phyloP scores from a whole-genome alignment of 2,888 invertebrate genomes.

The Tipula unca region DNA sequence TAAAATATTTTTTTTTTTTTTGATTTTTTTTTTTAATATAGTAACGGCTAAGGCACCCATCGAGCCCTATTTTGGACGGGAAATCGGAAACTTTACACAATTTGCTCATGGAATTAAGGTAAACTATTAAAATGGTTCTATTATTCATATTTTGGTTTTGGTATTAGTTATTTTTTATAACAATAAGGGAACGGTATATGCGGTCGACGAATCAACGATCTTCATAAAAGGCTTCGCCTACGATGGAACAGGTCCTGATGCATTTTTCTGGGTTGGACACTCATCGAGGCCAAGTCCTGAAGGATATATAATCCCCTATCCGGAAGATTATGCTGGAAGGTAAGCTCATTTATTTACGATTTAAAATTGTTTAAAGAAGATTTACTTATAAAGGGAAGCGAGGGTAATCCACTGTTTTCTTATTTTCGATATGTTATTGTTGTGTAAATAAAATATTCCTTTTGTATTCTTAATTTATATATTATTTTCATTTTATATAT shows the following conservation, averaged over 20 bases:
- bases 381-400: neutral
- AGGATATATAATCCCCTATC: constrained; percentile 77
- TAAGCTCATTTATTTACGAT: constrained; percentile 41
- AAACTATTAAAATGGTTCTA: neutral
- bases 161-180: neutral
- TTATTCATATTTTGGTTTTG: neutral
- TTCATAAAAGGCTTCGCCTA: constrained; percentile 82
- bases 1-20: neutral
- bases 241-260: constrained; percentile 80
- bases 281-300: constrained; percentile 70
- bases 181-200: constrained; percentile 64
- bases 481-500: neutral
- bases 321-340: constrained; percentile 74
- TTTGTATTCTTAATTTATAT: neutral
- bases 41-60: constrained; percentile 30
- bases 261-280: constrained; percentile 87
- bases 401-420: neutral
- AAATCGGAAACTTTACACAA: constrained; percentile 62
- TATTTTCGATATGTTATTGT: neutral
- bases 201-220: constrained; percentile 80
- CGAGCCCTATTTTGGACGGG: constrained; percentile 68
- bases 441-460: neutral
- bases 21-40: constrained; percentile 23
- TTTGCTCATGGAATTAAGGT: constrained; percentile 67
- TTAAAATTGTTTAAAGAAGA: neutral